phyloP scores from a whole-genome alignment of 2,888 invertebrate species.

The Dicyrtoma fusca region DNA sequence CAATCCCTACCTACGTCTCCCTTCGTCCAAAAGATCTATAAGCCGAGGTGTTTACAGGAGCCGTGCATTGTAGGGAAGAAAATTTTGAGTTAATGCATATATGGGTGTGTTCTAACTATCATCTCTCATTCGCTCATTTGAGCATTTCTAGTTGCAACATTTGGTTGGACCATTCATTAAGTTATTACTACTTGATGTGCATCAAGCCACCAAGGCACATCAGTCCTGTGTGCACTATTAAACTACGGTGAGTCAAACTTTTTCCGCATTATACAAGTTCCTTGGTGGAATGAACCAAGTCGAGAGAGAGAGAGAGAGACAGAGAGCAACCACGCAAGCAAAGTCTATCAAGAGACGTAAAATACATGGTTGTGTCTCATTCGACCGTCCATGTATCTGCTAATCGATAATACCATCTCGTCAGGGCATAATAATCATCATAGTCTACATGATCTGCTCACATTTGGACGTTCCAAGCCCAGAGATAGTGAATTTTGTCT shows the following conservation, averaged over 20 bases:
- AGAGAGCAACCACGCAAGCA: conserved; percentile 12
- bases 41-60: conserved; percentile 13
- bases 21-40: neutral
- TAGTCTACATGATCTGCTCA: conserved; percentile 30
- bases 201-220: neutral
- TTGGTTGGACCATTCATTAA: conserved; percentile 33
- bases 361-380: conserved; percentile 13
- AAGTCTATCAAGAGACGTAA: neutral
- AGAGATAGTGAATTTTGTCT: neutral
- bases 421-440: conserved; percentile 9
- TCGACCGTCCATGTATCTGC: conserved; percentile 27
- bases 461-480: neutral
- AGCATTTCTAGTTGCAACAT: conserved; percentile 10
- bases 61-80: neutral
- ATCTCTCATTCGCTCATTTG: conserved; percentile 4
- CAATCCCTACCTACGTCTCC: too few species aligned
- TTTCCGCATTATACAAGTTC: neutral
- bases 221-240: neutral
- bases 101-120: conserved; percentile 23
- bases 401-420: conserved; percentile 37
- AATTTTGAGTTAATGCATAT: conserved; percentile 4
- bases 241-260: neutral
- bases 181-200: conserved; percentile 23
- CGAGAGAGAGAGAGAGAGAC: neutral
- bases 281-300: neutral